Evolutionary conservation across 2,797 vertebrate species (phyloP), one percentile per base, ranked within the genome.

Genomic region (Enteromius treurensis): DNA sequence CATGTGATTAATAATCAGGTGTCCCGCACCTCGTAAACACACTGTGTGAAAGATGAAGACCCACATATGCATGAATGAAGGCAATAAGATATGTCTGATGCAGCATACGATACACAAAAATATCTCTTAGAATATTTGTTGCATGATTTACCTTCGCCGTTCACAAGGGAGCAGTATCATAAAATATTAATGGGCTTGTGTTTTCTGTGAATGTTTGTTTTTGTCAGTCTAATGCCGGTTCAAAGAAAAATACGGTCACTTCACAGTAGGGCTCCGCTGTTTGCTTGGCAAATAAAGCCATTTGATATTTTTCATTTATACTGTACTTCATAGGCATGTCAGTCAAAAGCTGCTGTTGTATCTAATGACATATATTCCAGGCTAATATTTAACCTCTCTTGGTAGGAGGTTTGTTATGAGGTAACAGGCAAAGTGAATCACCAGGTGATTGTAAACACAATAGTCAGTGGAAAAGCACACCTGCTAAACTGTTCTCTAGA

Each of bases 1-100:
- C 83, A 71, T 23, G 89, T 92, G 92, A 94, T 94, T 93, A 92
- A 94, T 93, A 94, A 91, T 90, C 87, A 26, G 26, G 26, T 77
- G 88, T 87, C 87, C 87, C 7, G 80, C 77, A 84, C 85, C 88
- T 92, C 84, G 87, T 85, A 89, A 84, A 87, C 81, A 79, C 47
- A 60, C n/a, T 42, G 40, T 42, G 40, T 42, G 40, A 42, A 62
- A 90, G 86, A 86, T 83, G 21, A 26, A 85, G 86, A 79, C 65
- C 23, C 84, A 91, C 88, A 86, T 74, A 87, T 84, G 3, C 47
- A 23, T 58, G 74, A n/a, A 42, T 85, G 85, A 87, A 88, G 86
- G 88, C 89, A 89, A 91, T 77, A 73, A 11, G 15, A 68, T 76
- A 79, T 80, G 87, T 89, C 86, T 88, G 86, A 91, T 85, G 80